These are phyloP conservation scores for Tenthredo distinguenda DNA, from an alignment of 2,888 invertebrate genomes.

Conservation along the genomic window DNA sequence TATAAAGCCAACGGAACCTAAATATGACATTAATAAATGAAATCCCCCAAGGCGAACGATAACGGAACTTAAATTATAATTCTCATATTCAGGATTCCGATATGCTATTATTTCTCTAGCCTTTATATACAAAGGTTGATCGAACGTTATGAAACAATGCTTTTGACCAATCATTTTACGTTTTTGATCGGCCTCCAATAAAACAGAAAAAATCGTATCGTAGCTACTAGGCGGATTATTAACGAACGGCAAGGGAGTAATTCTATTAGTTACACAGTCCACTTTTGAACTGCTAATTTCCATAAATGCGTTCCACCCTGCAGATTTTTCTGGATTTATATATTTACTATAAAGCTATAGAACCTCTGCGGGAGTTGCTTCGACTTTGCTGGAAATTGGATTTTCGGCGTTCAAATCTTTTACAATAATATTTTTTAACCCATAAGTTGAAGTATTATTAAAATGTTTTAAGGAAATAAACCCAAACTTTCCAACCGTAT, in stretches of 20 bases:
- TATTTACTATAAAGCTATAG: slow-evolving; percentile 64
- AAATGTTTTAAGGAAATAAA: slow-evolving; percentile 61
- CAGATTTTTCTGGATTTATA: slow-evolving; percentile 57
- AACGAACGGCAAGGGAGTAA: slow-evolving; percentile 66
- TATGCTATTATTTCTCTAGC: slow-evolving; percentile 65
- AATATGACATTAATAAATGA: slow-evolving; percentile 69
- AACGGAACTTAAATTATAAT: slow-evolving; percentile 49
- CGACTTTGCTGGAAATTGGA: slow-evolving; percentile 56
- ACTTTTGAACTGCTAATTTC: slow-evolving; percentile 55
- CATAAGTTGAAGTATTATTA: slow-evolving; percentile 59
- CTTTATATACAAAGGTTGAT: slow-evolving; percentile 68
- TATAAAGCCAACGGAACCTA: slow-evolving; percentile 69
- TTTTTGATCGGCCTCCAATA: slow-evolving; percentile 61
- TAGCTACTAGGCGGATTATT: slow-evolving; percentile 65
- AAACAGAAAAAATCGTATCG: slow-evolving; percentile 65
- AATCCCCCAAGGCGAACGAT: slow-evolving; percentile 69
- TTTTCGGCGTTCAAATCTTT: slow-evolving; percentile 58
- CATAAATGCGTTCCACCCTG: slow-evolving; percentile 66
- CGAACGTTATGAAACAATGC: slow-evolving; percentile 60
- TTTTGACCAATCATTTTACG: slow-evolving; percentile 56
- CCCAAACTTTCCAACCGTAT: slow-evolving; percentile 61
- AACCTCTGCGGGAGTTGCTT: slow-evolving; percentile 61
- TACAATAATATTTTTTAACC: slow-evolving; percentile 61
- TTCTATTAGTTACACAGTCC: slow-evolving; percentile 60
- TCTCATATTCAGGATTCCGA: slow-evolving; percentile 61